Evolutionary conservation across 2,888 invertebrate genomes (phyloP).

Genomic region (Globia sparganii): DNA sequence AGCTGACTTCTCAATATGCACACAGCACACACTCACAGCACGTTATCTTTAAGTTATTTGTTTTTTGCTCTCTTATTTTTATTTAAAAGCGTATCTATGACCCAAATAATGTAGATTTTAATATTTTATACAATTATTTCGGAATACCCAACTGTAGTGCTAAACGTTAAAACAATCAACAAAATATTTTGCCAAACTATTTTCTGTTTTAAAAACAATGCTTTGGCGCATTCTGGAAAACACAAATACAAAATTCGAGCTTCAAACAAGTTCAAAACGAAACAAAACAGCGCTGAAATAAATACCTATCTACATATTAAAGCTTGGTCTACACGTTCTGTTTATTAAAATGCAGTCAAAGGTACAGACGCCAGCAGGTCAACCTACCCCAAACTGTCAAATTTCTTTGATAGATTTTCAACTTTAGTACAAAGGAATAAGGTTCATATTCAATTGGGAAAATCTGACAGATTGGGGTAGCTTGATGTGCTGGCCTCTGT

Average conservation of each 20-base stretch:
- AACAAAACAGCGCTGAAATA: constrained; percentile 1
- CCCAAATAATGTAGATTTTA: not conserved
- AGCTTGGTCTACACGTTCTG: not conserved
- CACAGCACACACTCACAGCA: too few species aligned
- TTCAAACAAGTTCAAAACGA: constrained; percentile 26
- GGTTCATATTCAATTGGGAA: too few species aligned
- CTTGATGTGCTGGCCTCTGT: too few species aligned
- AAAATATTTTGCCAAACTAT: constrained; percentile 33
- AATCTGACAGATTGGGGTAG: too few species aligned
- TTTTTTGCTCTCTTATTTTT: too few species aligned
- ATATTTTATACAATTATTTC: constrained; percentile 15
- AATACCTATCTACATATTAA: not conserved
- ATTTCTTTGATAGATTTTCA: too few species aligned
- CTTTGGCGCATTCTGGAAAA: constrained; percentile 43
- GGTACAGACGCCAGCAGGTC: too few species aligned
- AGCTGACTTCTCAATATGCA: not conserved
- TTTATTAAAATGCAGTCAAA: constrained; percentile 6
- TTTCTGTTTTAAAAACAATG: constrained; percentile 39
- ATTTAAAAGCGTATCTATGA: not conserved
- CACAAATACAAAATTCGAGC: constrained; percentile 35
- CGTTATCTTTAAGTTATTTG: too few species aligned
- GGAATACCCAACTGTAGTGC: not conserved
- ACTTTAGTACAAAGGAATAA: too few species aligned
- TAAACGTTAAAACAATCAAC: constrained; percentile 23
- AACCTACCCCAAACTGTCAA: too few species aligned